Evolutionary conservation across 2,113 vertebrate genomes (phyloP).

Genomic region (Eira barbara): DNA sequence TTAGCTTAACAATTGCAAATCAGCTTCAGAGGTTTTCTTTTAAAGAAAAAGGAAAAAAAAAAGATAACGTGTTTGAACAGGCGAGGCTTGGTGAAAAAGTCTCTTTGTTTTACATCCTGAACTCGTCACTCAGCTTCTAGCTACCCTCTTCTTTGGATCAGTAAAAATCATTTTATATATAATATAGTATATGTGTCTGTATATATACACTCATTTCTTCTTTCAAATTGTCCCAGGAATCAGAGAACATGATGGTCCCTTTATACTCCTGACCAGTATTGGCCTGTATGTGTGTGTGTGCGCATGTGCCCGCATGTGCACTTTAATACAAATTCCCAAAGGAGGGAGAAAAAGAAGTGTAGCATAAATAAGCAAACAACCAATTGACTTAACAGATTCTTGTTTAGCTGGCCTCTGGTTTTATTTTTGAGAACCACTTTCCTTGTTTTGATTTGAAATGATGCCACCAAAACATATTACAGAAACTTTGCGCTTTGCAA

Average conservation of each 20-base stretch:
- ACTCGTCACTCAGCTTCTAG: not conserved
- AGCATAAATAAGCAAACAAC: slow-evolving; percentile 63
- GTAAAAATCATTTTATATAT: not conserved
- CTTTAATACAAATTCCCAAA: slow-evolving; percentile 45
- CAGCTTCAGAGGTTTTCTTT: slow-evolving; percentile 70
- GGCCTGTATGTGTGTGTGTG: not conserved
- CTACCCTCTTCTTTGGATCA: not conserved
- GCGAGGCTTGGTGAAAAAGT: slow-evolving; percentile 50
- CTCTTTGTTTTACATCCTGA: slow-evolving; percentile 39
- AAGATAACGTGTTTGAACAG: slow-evolving; percentile 62
- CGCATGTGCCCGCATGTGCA: fast-evolving
- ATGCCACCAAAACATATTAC: slow-evolving; percentile 55
- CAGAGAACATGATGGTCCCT: not conserved
- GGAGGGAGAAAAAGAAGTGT: slow-evolving; percentile 36
- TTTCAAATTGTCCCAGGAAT: not conserved
- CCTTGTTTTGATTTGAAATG: slow-evolving; percentile 66
- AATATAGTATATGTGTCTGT: not conserved
- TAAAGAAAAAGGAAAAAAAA: not conserved
- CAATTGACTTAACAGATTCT: slow-evolving; percentile 10
- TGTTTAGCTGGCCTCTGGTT: slow-evolving; percentile 63
- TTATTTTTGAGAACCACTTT: slow-evolving; percentile 65
- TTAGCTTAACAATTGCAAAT: slow-evolving; percentile 80
- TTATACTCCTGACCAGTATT: not conserved
- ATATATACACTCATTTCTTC: not conserved
- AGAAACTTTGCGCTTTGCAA: slow-evolving; percentile 60